phyloP scores from a whole-genome alignment of 2,797 vertebrate genomes.

The Fistularia tabacaria region DNA sequence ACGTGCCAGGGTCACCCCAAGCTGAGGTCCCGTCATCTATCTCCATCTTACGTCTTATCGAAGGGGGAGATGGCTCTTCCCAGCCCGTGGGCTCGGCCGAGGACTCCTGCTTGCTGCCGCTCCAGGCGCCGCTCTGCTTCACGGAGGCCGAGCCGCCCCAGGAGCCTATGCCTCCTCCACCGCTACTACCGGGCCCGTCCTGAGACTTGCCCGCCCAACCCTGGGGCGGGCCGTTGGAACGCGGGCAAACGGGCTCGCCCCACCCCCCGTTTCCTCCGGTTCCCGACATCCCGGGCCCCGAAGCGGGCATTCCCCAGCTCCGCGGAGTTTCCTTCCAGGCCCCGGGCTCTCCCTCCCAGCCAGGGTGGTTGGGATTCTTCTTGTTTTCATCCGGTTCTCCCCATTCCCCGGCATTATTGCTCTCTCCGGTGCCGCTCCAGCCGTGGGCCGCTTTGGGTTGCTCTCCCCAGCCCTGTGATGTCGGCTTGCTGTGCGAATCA shows the following conservation, averaged over 20 bases:
- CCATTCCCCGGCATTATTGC: slow-evolving; percentile 81
- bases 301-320: slow-evolving; percentile 68
- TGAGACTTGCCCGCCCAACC: slow-evolving; percentile 81
- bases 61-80: slow-evolving; percentile 96
- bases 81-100: slow-evolving; percentile 82
- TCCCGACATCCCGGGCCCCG: slow-evolving; percentile 70
- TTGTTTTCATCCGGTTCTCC: slow-evolving; percentile 87
- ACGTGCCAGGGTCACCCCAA: slow-evolving; percentile 92
- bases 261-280: slow-evolving; percentile 75
- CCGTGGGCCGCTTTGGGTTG: slow-evolving; percentile 85
- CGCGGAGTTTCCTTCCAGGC: slow-evolving; percentile 83
- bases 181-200: slow-evolving; percentile 79
- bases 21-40: slow-evolving; percentile 96
- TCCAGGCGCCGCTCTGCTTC: slow-evolving; percentile 77
- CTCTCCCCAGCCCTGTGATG: slow-evolving; percentile 87
- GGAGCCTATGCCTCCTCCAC: slow-evolving; percentile 69
- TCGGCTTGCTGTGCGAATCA: slow-evolving; percentile 82
- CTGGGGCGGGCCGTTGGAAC: slow-evolving; percentile 82
- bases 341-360: slow-evolving; percentile 85
- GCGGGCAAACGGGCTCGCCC: slow-evolving; percentile 78
- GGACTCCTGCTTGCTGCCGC: slow-evolving; percentile 63
- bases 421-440: slow-evolving; percentile 80
- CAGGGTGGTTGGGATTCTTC: slow-evolving; percentile 78
- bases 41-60: slow-evolving; percentile 95
- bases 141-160: slow-evolving; percentile 77